These are phyloP conservation scores for Drosophila yakuba DNA, from an alignment of 1,140 invertebrate species.

Conservation along the genomic window DNA sequence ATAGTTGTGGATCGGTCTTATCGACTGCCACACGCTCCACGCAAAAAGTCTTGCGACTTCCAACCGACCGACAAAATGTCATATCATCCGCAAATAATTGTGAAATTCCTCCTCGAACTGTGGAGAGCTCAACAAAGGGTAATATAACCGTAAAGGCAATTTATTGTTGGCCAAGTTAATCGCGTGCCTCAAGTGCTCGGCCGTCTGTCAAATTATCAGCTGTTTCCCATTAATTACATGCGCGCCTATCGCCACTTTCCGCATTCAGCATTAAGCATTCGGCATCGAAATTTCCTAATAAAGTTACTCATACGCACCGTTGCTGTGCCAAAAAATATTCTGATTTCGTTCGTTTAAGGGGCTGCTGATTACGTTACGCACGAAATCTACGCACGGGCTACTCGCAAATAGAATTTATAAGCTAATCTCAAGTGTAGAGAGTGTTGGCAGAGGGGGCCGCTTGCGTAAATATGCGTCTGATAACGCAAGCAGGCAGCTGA, in stretches of 20 bases:
- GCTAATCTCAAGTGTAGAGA: constrained; percentile 35
- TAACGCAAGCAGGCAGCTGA: constrained; percentile 41
- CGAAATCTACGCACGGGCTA: constrained; percentile 22
- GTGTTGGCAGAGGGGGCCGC: constrained; percentile 7
- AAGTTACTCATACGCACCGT: constrained; percentile 63
- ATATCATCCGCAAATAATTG: constrained; percentile 27
- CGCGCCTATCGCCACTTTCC: constrained; percentile 1
- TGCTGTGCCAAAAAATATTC: constrained; percentile 39
- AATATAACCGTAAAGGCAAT: constrained; percentile 4
- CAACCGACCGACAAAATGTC: constrained; percentile 9
- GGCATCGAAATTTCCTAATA: constrained; percentile 45
- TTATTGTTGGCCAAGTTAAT: constrained; percentile 33
- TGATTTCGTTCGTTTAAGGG: not conserved
- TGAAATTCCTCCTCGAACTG: constrained; percentile 21
- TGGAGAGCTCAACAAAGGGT: not conserved
- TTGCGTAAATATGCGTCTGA: constrained; percentile 54
- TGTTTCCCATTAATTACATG: constrained; percentile 59
- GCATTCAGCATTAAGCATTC: not conserved
- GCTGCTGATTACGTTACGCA: constrained; percentile 40
- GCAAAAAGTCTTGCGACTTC: constrained; percentile 27
- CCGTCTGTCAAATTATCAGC: constrained; percentile 54
- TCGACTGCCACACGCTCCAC: constrained; percentile 19
- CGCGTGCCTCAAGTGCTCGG: constrained; percentile 42
- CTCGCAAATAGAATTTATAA: constrained; percentile 54
- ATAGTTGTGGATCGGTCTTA: constrained; percentile 7